Conservation (phyloP, 2,888 invertebrate genomes). For the Eupithecia insigniata region DNA sequence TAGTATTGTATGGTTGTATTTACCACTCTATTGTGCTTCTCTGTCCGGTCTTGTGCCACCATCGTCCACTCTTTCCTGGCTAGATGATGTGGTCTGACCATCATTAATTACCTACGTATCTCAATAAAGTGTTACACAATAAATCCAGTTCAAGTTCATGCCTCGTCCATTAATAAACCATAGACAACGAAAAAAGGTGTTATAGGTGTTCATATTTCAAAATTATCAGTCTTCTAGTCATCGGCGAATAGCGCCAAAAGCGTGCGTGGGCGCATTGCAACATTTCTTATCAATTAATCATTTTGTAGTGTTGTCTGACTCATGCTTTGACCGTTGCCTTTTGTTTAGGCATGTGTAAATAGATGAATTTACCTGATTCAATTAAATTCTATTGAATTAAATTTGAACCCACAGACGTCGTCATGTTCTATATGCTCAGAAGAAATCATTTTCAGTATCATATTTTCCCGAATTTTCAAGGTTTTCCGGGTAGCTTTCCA, state of each 20-base stretch:
- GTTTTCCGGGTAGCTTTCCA: not conserved
- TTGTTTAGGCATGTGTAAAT: not conserved
- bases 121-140: not conserved
- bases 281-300: constrained; percentile 35
- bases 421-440: not conserved
- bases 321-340: constrained; percentile 24
- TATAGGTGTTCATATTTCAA: constrained; percentile 16
- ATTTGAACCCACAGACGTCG: not conserved
- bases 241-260: constrained; percentile 4
- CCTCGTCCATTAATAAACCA: not conserved
- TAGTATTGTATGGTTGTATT: no score
- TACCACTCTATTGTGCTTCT: not conserved
- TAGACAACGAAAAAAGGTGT: constrained; percentile 12
- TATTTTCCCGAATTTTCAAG: not conserved
- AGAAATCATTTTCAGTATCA: not conserved
- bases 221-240: constrained; percentile 26
- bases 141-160: constrained; percentile 3
- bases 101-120: not conserved
- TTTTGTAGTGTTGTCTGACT: constrained; percentile 25
- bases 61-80: not conserved
- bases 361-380: constrained; percentile 1
- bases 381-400: not conserved
- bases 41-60: not conserved
- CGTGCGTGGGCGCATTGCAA: constrained; percentile 31
- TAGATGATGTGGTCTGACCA: not conserved